Base-by-base conservation (phyloP, 2,888 invertebrate species). In the Parnassius smintheus region DNA sequence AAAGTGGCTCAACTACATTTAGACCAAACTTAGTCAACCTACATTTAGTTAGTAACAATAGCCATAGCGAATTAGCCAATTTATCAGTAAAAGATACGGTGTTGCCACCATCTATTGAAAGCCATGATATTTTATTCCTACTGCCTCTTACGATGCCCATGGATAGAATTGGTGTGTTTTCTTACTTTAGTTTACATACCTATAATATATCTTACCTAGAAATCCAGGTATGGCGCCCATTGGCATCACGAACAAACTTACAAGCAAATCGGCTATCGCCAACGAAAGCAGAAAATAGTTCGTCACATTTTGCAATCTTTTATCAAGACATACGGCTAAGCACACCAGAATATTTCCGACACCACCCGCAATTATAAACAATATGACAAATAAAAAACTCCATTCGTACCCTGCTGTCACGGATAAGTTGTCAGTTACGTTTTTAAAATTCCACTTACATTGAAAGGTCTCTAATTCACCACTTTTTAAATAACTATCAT, bases 231-330 rank as follows among this genome's bases (percentile, higher is more conserved):
- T 95, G 48, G 98, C 98, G 65, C 97, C 97, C 83, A 98, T 93
- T 3, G 98, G 98, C 98, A 99, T 99, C 62, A 98, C 98, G 78
- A 98, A 96, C 68, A 98, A 88, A 77, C 97, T 98, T 79, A 98
- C 98, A 67, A 98, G 93, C 64, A 98, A 92, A 91, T 99, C 98
- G 59, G 98, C 98, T 61, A 98, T 96, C 53, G 98, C 98, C 82
- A 99, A 88, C 25, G 98, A 98, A 75, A 98, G 93, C 67, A 98
- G 93, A 85, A 98, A 98, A 89, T 98, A 98, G 91, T 98, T 99
- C 68, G 98, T 98, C 70, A 98, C 97, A 86, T 98, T 98, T 88
- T 98, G 98, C 67, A 98, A 91, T 74, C 96, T 93, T 67, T 96
- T 94, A 91, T 99, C 98, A 78, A 97, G 92, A 67, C 96, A 95